Evolutionary conservation across 2,888 invertebrate genomes (phyloP).

Genomic region (Schrankia costaestrigalis): DNA sequence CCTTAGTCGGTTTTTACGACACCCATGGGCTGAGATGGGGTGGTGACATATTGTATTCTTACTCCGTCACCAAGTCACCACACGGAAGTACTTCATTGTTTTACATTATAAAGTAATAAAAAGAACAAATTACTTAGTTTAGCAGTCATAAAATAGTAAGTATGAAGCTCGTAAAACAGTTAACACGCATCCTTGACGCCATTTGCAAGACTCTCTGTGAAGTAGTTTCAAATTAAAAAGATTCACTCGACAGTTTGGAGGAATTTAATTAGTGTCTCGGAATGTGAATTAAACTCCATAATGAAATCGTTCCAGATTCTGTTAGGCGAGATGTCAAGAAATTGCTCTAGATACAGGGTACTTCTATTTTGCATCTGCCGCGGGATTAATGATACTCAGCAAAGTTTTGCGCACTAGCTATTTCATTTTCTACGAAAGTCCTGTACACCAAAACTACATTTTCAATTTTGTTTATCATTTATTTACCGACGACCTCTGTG

Average conservation of each 20-base stretch:
- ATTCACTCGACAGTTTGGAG: conserved; percentile 45
- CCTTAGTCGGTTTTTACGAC: too few relatives aligned
- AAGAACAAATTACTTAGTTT: too few relatives aligned
- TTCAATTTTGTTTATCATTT: too few relatives aligned
- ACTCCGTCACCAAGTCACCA: too few relatives aligned
- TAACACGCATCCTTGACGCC: conserved; percentile 14
- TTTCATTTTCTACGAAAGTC: conserved; percentile 40
- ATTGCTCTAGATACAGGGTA: conserved; percentile 32
- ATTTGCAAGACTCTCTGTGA: conserved; percentile 20
- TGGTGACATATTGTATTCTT: too few relatives aligned
- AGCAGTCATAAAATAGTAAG: background rate
- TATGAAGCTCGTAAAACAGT: conserved; percentile 13
- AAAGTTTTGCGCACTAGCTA: conserved; percentile 28
- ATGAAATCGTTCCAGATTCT: conserved; percentile 43
- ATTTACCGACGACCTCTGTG: too few relatives aligned
- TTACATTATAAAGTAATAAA: too few relatives aligned
- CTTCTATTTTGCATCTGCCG: conserved; percentile 9
- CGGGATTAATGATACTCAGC: conserved; percentile 31
- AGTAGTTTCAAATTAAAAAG: conserved; percentile 44
- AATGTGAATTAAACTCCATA: conserved; percentile 58
- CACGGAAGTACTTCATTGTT: too few relatives aligned
- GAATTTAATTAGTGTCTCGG: conserved; percentile 68
- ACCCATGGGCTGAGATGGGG: too few relatives aligned
- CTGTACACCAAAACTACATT: too few relatives aligned
- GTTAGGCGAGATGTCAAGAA: conserved; percentile 40